These are phyloP conservation scores for Poliocrania exsul DNA, from an alignment of 2,797 vertebrate species.

Conservation along the genomic window DNA sequence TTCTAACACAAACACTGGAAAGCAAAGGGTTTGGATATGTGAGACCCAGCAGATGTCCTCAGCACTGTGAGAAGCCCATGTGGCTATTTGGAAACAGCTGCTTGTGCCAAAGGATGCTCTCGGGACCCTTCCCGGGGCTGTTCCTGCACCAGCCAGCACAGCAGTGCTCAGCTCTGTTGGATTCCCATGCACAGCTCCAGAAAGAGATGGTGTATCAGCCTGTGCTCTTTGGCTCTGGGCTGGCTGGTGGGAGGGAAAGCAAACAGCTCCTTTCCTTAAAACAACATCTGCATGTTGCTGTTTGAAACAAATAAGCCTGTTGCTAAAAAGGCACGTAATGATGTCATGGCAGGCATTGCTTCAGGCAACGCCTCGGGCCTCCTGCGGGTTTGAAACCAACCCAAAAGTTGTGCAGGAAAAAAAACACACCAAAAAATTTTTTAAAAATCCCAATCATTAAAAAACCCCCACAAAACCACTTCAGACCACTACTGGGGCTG, in stretches of 20 bases:
- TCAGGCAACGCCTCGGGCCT: constrained; percentile 38
- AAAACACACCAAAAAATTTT: background rate
- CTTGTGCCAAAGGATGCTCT: background rate
- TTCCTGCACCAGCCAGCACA: background rate
- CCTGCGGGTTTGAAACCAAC: background rate
- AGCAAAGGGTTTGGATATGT: background rate
- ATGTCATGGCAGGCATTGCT: background rate
- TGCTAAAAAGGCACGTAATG: constrained; percentile 38
- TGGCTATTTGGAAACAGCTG: background rate
- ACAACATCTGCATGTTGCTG: constrained; percentile 51
- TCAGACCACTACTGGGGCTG: background rate
- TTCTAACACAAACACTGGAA: background rate
- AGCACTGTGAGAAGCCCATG: background rate
- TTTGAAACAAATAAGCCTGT: constrained; percentile 38
- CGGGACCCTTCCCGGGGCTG: background rate
- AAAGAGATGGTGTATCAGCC: background rate
- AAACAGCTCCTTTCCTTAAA: constrained; percentile 27
- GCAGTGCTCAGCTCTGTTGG: background rate
- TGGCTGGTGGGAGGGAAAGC: background rate
- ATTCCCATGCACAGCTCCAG: background rate
- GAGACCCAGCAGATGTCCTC: background rate
- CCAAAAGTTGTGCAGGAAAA: background rate
- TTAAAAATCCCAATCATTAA: too few species aligned
- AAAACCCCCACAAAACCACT: background rate
- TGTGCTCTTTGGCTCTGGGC: background rate